These are phyloP conservation scores for Cheilosia pagana DNA, from an alignment of 2,888 invertebrate species.

Conservation along the genomic window DNA sequence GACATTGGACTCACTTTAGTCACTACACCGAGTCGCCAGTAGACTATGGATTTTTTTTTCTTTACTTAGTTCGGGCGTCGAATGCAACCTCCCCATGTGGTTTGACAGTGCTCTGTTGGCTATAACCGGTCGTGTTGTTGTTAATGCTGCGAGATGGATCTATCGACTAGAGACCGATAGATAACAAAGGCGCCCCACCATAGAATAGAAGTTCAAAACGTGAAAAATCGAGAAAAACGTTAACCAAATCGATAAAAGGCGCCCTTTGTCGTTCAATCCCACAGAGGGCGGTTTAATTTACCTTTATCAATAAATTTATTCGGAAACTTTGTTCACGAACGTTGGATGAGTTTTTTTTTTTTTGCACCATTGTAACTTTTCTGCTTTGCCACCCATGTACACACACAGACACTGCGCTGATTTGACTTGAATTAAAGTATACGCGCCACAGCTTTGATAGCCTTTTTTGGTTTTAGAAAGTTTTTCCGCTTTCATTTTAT, in stretches of 20 bases:
- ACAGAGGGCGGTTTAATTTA: conserved; percentile 71
- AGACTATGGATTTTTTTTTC: conserved; percentile 6
- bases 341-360: conserved; percentile 8
- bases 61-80: conserved; percentile 13
- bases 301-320: conserved; percentile 75
- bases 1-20: conserved; percentile 28
- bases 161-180: conserved; percentile 67
- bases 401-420: conserved; percentile 9
- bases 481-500: conserved; percentile 18
- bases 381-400: conserved; percentile 11
- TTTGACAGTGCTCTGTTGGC: conserved; percentile 25
- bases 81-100: conserved; percentile 58
- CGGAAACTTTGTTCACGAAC: conserved; percentile 61
- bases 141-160: conserved; percentile 64
- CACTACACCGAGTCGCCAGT: not conserved
- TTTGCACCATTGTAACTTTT: conserved; percentile 62
- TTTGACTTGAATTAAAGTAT: conserved; percentile 57
- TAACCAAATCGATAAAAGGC: conserved; percentile 52
- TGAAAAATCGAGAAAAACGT: conserved; percentile 9
- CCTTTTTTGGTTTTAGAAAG: conserved; percentile 44
- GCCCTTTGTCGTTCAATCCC: conserved; percentile 56
- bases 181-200: conserved; percentile 50
- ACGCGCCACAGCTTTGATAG: conserved; percentile 60
- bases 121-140: conserved; percentile 36
- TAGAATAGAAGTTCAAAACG: conserved; percentile 25